phyloP scores from a whole-genome alignment of 2,888 invertebrate species.

The Clepsis dumicolana region DNA sequence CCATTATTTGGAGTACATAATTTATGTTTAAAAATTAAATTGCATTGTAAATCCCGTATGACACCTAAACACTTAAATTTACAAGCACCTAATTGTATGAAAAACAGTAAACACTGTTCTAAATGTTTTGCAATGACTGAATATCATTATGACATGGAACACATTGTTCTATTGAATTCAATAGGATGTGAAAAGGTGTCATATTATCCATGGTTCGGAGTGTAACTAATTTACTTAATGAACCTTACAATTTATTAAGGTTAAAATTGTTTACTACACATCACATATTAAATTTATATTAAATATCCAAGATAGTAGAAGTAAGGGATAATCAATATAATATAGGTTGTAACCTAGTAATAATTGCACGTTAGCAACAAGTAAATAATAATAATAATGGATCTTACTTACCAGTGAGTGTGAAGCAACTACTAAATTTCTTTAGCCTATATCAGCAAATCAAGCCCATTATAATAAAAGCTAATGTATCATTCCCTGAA shows the following conservation, averaged over 20 bases:
- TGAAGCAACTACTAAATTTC: constrained; percentile 8
- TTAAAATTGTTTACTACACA: not conserved
- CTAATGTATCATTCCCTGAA: constrained; percentile 50
- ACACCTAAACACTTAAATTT: not conserved
- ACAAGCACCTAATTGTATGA: not conserved
- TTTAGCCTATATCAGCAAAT: constrained; percentile 47
- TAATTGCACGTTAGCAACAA: not conserved
- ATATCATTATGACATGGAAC: not conserved
- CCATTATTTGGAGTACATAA: too few species aligned
- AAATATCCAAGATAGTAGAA: not conserved
- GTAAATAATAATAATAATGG: constrained; percentile 1
- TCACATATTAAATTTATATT: not conserved
- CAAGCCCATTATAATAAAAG: constrained; percentile 60
- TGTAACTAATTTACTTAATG: constrained; percentile 26
- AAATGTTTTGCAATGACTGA: constrained; percentile 4
- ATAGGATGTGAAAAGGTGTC: not conserved
- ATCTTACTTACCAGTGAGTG: constrained; percentile 25
- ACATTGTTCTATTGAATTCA: constrained; percentile 5
- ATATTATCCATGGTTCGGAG: constrained; percentile 3
- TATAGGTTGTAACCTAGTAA: not conserved
- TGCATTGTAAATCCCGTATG: too few species aligned
- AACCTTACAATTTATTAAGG: constrained; percentile 18
- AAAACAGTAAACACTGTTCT: not conserved
- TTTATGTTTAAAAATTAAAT: too few species aligned
- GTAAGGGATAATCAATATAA: not conserved